These are phyloP conservation scores for Smutsia gigantea DNA, from an alignment of 2,797 vertebrate species.

Conservation along the genomic window DNA sequence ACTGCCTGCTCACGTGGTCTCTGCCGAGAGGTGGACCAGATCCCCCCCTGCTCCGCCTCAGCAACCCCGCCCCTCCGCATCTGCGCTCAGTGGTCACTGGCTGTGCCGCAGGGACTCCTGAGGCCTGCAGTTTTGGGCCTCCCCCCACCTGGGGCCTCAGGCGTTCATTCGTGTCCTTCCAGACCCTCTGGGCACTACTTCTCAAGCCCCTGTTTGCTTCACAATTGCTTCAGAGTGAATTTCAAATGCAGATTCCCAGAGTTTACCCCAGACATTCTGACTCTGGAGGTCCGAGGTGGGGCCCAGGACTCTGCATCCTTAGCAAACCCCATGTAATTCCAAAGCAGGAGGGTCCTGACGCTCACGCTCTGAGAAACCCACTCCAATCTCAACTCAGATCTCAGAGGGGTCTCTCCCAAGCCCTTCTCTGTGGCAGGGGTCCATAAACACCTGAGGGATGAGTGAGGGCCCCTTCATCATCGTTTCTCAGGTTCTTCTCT, in stretches of 20 bases:
- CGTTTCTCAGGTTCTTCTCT: background rate
- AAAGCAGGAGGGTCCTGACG: background rate
- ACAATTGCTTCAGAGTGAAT: background rate
- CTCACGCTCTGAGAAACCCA: background rate
- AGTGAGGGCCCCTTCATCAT: background rate
- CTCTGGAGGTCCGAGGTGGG: too few relatives aligned
- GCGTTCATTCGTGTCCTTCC: background rate
- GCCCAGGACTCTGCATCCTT: background rate
- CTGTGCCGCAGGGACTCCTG: too few relatives aligned
- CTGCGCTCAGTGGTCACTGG: background rate
- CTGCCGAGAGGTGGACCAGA: too few relatives aligned
- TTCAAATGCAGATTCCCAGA: background rate
- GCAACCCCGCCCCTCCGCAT: too few relatives aligned
- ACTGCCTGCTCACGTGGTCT: accelerated
- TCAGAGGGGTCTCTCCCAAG: background rate
- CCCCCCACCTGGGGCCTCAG: background rate
- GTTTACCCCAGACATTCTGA: background rate
- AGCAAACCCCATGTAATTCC: background rate
- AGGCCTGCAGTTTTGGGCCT: background rate
- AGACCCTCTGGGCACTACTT: background rate
- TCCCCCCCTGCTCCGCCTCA: too few relatives aligned
- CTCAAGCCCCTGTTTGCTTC: background rate
- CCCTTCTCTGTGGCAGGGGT: background rate
- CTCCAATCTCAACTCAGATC: background rate
- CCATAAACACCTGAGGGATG: background rate